These are phyloP conservation scores for Leistus spinibarbis DNA, from an alignment of 2,888 invertebrate genomes.

Conservation along the genomic window DNA sequence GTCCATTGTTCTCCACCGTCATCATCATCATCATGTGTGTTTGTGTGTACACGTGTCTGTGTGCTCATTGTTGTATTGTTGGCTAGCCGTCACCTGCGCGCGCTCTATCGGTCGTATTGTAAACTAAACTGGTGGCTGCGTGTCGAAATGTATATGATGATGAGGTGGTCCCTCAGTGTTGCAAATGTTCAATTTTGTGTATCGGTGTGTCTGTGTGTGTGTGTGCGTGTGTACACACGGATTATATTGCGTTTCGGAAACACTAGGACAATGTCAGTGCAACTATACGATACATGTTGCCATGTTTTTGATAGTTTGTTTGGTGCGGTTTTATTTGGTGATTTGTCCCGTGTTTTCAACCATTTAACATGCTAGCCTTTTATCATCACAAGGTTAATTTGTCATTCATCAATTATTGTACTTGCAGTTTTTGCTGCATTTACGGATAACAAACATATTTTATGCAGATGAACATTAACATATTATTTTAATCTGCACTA, in stretches of 20 bases:
- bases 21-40: conserved; percentile 43
- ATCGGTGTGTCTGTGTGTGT: background rate
- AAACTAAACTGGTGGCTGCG: background rate
- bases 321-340: background rate
- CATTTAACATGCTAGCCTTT: background rate
- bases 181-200: background rate
- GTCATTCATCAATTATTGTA: background rate
- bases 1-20: conserved; percentile 47
- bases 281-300: background rate
- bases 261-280: background rate
- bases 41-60: conserved; percentile 38
- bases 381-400: background rate
- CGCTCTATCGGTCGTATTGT: background rate
- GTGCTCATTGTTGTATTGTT: conserved; percentile 43
- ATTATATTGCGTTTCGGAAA: background rate
- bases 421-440: background rate
- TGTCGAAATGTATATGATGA: background rate
- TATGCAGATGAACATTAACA: too few species aligned
- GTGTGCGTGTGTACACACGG: background rate
- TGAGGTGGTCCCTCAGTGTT: background rate
- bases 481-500: too few species aligned
- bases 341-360: background rate
- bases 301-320: background rate
- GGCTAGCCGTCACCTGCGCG: background rate
- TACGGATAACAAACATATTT: too few species aligned